A percentile compares a stretch with the other conserved stretches of the same genome.
phyloP scores from a whole-genome alignment of 2,888 invertebrate species.

The Brachypalpus laphriformis region DNA sequence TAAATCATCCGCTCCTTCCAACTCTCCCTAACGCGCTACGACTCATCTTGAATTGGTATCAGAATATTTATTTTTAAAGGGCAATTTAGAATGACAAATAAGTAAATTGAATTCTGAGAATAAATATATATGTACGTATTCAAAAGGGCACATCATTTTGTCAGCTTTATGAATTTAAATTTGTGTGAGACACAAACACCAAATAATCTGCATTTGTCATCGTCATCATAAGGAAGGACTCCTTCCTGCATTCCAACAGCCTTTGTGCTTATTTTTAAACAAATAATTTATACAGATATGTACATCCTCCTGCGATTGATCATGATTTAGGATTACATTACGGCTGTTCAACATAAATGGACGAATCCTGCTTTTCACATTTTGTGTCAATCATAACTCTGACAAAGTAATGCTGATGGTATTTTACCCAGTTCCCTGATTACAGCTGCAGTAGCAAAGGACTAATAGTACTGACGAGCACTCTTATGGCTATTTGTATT shows the following conservation, averaged over 20 bases:
- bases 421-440: neutral
- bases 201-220: neutral
- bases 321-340: slow-evolving; percentile 9
- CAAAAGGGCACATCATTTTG: neutral
- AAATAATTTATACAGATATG: neutral
- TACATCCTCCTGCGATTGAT: neutral
- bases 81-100: neutral
- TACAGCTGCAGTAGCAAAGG: neutral
- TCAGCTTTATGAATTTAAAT: neutral
- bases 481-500: neutral
- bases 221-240: neutral
- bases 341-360: neutral
- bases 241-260: neutral
- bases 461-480: neutral
- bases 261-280: no score
- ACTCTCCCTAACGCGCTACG: neutral
- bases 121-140: no score
- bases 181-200: neutral
- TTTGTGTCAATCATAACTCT: neutral
- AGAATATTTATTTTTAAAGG: neutral
- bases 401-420: neutral
- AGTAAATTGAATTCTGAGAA: neutral
- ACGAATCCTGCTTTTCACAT: neutral
- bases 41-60: neutral
- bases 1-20: neutral